Percentiles rank a stretch among this genome's conserved stretches.
Conservation (phyloP, 2,797 vertebrate genomes). For the Xiphophorus birchmanni region DNA sequence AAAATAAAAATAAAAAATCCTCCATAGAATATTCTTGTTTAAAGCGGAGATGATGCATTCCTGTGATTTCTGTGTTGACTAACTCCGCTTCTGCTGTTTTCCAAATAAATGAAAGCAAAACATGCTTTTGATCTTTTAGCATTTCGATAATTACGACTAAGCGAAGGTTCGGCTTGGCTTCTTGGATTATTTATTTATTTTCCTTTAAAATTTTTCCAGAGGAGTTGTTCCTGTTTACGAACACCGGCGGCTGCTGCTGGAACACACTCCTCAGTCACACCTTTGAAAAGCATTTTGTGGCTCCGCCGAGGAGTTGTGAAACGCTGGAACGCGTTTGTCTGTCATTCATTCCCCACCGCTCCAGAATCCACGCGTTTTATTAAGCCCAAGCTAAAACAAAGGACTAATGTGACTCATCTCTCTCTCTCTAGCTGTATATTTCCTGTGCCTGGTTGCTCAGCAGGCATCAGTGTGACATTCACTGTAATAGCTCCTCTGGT, state of each 20-base stretch:
- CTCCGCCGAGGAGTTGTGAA: conserved; percentile 61
- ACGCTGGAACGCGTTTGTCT: conserved; percentile 65
- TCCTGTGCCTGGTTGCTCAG: conserved; percentile 58
- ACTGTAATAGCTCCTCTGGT: conserved; percentile 67
- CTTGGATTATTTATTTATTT: not conserved
- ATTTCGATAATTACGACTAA: conserved; percentile 15
- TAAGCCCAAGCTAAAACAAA: conserved; percentile 69
- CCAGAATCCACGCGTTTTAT: conserved; percentile 64
- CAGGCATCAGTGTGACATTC: conserved; percentile 65
- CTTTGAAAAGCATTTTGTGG: conserved; percentile 63
- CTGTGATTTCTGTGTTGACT: conserved; percentile 10
- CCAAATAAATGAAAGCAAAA: conserved; percentile 17
- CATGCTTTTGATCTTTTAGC: conserved; percentile 20
- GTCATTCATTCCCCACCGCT: conserved; percentile 53
- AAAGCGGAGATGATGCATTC: conserved; percentile 10
- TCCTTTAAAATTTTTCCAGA: conserved; percentile 3
- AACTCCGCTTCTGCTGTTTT: conserved; percentile 12
- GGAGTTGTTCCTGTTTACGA: conserved; percentile 28
- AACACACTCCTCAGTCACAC: conserved; percentile 58
- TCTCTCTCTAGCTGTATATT: conserved; percentile 42
- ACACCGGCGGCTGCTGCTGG: conserved; percentile 46
- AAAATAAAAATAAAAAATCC: not conserved
- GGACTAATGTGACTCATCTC: conserved; percentile 68
- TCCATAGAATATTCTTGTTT: not conserved
- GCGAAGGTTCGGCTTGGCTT: conserved; percentile 4